A percentile compares a stretch with the other conserved stretches of the same genome.
Evolutionary conservation across 1,140 invertebrate genomes (phyloP).

Genomic region (Zaprionus vittiger): DNA sequence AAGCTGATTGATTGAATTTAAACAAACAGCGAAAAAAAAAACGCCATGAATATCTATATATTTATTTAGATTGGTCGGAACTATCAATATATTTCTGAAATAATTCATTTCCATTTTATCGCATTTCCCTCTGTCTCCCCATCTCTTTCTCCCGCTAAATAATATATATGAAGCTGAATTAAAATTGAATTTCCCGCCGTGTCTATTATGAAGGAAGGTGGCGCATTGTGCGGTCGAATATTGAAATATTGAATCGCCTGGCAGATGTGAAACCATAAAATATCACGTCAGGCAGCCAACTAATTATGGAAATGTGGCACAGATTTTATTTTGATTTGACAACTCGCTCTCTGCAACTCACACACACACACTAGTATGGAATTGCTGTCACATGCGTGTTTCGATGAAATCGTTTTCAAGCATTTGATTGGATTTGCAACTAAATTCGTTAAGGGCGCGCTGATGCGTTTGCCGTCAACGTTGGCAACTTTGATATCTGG

Average conservation of each 20-base stretch:
- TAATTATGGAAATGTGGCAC: slow-evolving; percentile 68
- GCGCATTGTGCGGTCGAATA: slow-evolving; percentile 16
- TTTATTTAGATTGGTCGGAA: slow-evolving; percentile 48
- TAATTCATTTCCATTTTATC: slow-evolving; percentile 48
- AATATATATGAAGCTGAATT: slow-evolving; percentile 66
- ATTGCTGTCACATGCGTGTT: slow-evolving; percentile 27
- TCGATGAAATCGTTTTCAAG: slow-evolving; percentile 65
- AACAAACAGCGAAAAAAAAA: slow-evolving; percentile 11
- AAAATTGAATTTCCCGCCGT: slow-evolving; percentile 60
- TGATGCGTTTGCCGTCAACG: slow-evolving; percentile 67
- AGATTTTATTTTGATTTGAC: slow-evolving; percentile 40
- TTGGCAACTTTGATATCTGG: slow-evolving; percentile 6
- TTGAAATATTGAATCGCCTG: slow-evolving; percentile 30
- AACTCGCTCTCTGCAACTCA: slow-evolving; percentile 10
- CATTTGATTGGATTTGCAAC: slow-evolving; percentile 70
- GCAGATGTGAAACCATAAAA: slow-evolving; percentile 28
- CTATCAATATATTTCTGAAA: slow-evolving; percentile 57
- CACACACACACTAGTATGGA: not conserved
- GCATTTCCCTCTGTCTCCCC: slow-evolving; percentile 23
- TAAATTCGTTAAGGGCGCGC: slow-evolving; percentile 70
- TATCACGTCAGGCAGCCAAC: slow-evolving; percentile 44
- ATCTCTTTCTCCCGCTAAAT: slow-evolving; percentile 23
- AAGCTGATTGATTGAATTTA: slow-evolving; percentile 68
- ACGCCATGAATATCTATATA: slow-evolving; percentile 8
- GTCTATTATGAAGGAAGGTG: slow-evolving; percentile 8